Evolutionary conservation across 2,113 vertebrate species (phyloP).

Genomic region (Zapornia atra): DNA sequence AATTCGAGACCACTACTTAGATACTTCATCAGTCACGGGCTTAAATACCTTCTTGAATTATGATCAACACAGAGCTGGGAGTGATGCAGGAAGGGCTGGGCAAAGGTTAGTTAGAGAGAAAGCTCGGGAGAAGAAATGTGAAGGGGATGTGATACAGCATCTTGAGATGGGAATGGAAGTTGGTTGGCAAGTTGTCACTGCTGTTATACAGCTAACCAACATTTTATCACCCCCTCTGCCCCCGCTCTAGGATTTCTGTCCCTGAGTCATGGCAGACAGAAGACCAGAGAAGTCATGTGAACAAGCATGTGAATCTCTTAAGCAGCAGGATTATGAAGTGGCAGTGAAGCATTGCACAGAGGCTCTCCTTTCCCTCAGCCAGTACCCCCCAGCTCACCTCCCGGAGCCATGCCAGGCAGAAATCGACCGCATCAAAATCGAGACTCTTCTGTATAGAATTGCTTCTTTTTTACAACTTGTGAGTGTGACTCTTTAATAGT

Average conservation of each 20-base stretch:
- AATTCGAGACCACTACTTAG: background rate
- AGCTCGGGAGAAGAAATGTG: background rate
- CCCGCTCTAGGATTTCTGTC: slow-evolving; percentile 87
- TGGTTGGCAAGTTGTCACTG: slow-evolving; percentile 51
- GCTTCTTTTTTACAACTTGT: slow-evolving; percentile 95
- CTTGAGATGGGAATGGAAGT: slow-evolving; percentile 36
- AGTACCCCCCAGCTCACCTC: slow-evolving; percentile 81
- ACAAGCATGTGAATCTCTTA: slow-evolving; percentile 96
- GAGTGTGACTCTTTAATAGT: slow-evolving; percentile 73
- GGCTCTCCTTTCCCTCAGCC: slow-evolving; percentile 89
- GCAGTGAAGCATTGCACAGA: slow-evolving; percentile 93
- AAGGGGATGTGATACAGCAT: background rate
- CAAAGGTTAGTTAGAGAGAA: background rate
- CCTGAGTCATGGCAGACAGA: slow-evolving; percentile 99
- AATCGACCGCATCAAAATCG: slow-evolving; percentile 85
- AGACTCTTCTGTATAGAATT: slow-evolving; percentile 93
- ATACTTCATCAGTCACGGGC: background rate
- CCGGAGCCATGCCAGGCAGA: slow-evolving; percentile 75
- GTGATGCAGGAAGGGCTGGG: background rate
- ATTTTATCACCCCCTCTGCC: slow-evolving; percentile 47
- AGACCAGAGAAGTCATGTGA: slow-evolving; percentile 99
- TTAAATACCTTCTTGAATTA: background rate
- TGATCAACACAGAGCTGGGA: background rate
- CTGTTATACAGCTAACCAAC: slow-evolving; percentile 58
- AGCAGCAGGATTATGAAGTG: slow-evolving; percentile 93